Evolutionary conservation across 2,113 vertebrate species (phyloP).

Genomic region (Albula glossodonta): DNA sequence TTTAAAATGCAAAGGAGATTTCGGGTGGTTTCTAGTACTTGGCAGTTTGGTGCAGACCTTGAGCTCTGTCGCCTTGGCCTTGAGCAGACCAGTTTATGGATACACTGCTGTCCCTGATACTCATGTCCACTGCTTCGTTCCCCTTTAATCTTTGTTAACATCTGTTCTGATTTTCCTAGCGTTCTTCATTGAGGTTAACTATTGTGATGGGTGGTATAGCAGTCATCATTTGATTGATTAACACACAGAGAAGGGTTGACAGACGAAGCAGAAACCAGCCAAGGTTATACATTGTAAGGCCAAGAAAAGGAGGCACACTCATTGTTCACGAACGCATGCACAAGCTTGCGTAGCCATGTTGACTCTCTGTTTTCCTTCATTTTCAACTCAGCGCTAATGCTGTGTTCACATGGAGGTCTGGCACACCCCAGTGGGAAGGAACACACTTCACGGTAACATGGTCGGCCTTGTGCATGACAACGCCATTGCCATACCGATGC

Average conservation of each 20-base stretch:
- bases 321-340: neutral
- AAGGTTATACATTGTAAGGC: neutral
- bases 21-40: neutral
- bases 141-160: too few relatives aligned
- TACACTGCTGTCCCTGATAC: neutral
- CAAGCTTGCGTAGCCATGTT: neutral
- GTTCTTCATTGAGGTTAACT: neutral
- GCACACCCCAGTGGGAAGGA: neutral
- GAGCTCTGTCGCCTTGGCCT: neutral
- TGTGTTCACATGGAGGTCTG: neutral
- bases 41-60: neutral
- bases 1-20: neutral
- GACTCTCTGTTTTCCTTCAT: neutral
- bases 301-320: neutral
- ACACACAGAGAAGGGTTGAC: neutral
- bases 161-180: neutral
- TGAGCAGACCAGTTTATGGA: neutral
- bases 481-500: neutral
- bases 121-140: neutral
- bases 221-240: neutral
- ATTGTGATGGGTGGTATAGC: neutral
- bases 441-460: neutral
- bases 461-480: neutral
- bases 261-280: neutral
- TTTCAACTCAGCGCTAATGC: neutral